Evolutionary conservation across 2,888 invertebrate genomes (phyloP), one percentile per base, ranked within the genome.

Genomic region (Acanthopleura granulata): DNA sequence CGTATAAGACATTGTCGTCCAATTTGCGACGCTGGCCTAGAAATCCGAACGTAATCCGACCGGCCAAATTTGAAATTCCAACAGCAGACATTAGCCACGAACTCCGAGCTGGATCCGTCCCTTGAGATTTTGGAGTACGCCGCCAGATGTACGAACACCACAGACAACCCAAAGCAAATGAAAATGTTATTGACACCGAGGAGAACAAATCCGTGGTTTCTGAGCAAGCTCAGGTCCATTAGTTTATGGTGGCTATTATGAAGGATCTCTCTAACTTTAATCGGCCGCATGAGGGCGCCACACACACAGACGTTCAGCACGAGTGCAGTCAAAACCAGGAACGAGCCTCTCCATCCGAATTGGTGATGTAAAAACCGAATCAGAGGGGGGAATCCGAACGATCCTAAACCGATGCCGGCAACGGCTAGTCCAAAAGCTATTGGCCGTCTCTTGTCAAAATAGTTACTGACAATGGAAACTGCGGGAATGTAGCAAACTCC

Each of bases 371-470:
- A 72, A 61, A 62, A 74, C 6, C 83, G 80, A 30, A 84, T 84
- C 14, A 86, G 16, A 0, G 83, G 81, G 1, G 86, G 86, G 57
- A 80, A 84, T 4, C 81, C 49, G 73, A 85, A 82, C 69, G 84
- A 83, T 0, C 86, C 86, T 62, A 85, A 69, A 6, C 86, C 85
- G 14, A 81, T 80, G 4, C 86, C 86, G 1, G 84, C 82, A 15
- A 82, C 82, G 0, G 85, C 82, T 12, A 86, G 76, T 14, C 85
- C 86, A 0, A 82, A 77, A 9, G 86, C 86, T 0, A 85, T 70
- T 15, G 81, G 77, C 27, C 84, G 76, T 49, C 76, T 75, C 70
- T 80, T 78, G 25, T 81, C 80, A 71, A 86, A 86, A 77, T 84
- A 86, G 70, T 75, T 78, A 0, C 82, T 82, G 6, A 86, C 81